Percentiles rank a stretch among this genome's conserved stretches.
Conservation (phyloP, 2,797 vertebrate genomes). For the Chelon auratus region DNA sequence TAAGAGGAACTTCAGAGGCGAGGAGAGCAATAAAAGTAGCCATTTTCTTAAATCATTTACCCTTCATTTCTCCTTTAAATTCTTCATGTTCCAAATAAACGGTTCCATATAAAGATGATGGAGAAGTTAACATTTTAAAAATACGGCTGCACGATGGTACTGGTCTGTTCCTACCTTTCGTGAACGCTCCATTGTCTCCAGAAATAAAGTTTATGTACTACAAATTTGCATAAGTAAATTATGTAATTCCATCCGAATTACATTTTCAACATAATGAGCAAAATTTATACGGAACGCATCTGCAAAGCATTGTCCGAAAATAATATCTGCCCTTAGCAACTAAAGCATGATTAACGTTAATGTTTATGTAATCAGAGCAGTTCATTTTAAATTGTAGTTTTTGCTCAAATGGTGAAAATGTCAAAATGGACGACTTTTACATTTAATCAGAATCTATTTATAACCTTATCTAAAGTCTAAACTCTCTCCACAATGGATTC, state of each 20-base stretch:
- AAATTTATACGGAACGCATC: neutral
- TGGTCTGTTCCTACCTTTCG: neutral
- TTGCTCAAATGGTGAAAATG: neutral
- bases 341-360: neutral
- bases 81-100: constrained; percentile 10
- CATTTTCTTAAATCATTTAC: constrained; percentile 45
- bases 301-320: neutral
- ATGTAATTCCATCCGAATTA: no score
- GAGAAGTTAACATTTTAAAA: neutral
- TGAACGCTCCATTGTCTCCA: neutral
- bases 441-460: neutral
- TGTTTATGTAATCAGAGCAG: neutral
- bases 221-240: neutral
- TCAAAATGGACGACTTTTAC: neutral
- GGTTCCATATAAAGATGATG: neutral
- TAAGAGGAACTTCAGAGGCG: constrained; percentile 63
- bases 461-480: neutral
- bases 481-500: neutral
- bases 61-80: constrained; percentile 53
- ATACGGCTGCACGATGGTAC: neutral
- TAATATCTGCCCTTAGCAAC: neutral
- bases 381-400: neutral
- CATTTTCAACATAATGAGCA: no score
- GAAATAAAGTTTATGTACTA: neutral
- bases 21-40: constrained; percentile 47